Evolutionary conservation across 2,113 vertebrate genomes (phyloP).

Genomic region (Pelecanoides urinatrix): DNA sequence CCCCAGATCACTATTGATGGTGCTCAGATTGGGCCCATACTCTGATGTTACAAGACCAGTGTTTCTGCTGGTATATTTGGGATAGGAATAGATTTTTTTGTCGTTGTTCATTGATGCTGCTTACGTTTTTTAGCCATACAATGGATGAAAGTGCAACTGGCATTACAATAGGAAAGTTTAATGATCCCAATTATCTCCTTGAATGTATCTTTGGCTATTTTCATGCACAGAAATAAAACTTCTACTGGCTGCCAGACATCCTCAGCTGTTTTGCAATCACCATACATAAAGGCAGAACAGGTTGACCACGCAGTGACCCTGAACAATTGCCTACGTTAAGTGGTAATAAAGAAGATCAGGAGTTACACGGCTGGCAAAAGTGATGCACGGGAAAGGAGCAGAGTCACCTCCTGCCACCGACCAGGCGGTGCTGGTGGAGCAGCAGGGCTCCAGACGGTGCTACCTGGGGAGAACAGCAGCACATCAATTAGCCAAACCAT

Average conservation of each 20-base stretch:
- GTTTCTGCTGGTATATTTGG: neutral
- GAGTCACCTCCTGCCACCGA: neutral
- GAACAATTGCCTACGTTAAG: neutral
- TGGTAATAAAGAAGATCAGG: neutral
- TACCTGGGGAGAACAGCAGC: neutral
- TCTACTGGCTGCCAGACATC: neutral
- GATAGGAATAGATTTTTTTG: neutral
- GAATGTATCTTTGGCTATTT: neutral
- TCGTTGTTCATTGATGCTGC: neutral
- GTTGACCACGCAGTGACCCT: neutral
- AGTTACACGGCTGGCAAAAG: neutral
- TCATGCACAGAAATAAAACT: constrained; percentile 5
- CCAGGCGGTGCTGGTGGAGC: neutral
- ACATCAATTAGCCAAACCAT: neutral
- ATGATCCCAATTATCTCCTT: neutral
- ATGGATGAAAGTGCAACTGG: neutral
- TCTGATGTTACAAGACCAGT: neutral
- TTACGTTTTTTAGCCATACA: neutral
- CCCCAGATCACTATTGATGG: neutral
- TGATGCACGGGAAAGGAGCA: neutral
- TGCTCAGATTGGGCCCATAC: neutral
- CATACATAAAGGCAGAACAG: neutral
- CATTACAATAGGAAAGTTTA: neutral
- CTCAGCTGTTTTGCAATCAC: neutral
- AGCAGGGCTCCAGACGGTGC: neutral